phyloP scores from a whole-genome alignment of 1,140 invertebrate species.

The Bombus superbus region DNA sequence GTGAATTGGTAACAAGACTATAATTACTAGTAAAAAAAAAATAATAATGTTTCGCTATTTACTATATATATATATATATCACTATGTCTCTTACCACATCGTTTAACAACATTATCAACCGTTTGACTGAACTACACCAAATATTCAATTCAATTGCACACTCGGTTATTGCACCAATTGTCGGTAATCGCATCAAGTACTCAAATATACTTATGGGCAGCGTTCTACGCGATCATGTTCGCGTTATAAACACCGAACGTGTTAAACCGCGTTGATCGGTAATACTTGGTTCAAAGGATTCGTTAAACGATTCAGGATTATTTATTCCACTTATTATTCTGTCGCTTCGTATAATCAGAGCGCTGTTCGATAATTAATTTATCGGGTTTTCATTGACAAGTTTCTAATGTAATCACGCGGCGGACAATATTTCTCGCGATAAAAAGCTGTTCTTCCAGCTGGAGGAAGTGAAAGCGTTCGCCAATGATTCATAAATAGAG shows the following conservation, averaged over 20 bases:
- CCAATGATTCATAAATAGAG: slow-evolving; percentile 12
- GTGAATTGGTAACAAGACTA: too few relatives aligned
- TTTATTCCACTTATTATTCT: neutral
- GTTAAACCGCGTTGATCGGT: neutral
- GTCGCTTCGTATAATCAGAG: neutral
- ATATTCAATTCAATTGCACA: too few relatives aligned
- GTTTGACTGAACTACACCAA: too few relatives aligned
- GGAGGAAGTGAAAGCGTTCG: slow-evolving; percentile 21
- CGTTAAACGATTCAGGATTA: neutral
- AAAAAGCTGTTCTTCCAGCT: neutral
- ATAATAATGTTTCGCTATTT: too few relatives aligned
- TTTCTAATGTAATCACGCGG: neutral
- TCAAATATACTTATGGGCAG: too few relatives aligned
- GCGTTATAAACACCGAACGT: neutral
- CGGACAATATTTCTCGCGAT: neutral
- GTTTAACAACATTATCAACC: too few relatives aligned
- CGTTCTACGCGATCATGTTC: too few relatives aligned
- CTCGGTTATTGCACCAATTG: too few relatives aligned
- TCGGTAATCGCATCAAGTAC: too few relatives aligned
- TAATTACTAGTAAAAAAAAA: too few relatives aligned
- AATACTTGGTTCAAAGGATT: neutral
- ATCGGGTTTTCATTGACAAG: neutral
- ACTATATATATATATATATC: too few relatives aligned
- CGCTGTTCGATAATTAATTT: neutral
- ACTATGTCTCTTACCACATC: too few relatives aligned